Conservation (phyloP, 2,113 vertebrate genomes). For the Saguinus midas region DNA sequence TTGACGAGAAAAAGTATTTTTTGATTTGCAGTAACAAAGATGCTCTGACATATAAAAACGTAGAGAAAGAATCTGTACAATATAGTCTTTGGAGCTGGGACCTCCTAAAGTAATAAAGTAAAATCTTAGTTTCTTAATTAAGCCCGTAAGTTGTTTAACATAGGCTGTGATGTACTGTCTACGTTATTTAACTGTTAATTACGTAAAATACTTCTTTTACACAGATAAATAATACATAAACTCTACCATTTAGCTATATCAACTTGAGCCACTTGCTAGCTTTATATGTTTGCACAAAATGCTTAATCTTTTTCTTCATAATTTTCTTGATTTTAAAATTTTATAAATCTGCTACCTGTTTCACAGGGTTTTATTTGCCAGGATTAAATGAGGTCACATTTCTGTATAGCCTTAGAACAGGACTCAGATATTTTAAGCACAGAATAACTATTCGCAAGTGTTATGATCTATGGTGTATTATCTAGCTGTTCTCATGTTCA, state of each 20-base stretch:
- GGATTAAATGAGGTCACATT: neutral
- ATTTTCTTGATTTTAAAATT: constrained; percentile 17
- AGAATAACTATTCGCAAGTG: neutral
- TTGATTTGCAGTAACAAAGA: neutral
- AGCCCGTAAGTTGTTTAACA: neutral
- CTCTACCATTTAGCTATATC: neutral
- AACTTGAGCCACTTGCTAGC: neutral
- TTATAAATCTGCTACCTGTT: neutral
- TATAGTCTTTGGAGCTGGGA: neutral
- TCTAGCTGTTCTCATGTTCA: neutral
- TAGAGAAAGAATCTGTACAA: neutral
- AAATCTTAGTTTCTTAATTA: neutral
- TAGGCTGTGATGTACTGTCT: neutral
- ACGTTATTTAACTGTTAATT: neutral
- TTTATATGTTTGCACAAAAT: neutral
- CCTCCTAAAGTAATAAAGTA: neutral
- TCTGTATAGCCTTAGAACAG: neutral
- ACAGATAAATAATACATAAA: neutral
- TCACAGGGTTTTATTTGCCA: neutral
- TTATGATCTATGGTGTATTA: neutral
- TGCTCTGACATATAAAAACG: neutral
- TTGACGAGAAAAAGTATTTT: neutral
- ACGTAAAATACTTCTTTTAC: neutral
- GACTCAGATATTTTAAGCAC: neutral
- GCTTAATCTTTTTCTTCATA: neutral